phyloP scores from a whole-genome alignment of 2,888 invertebrate species.

The Empis stercorea region DNA sequence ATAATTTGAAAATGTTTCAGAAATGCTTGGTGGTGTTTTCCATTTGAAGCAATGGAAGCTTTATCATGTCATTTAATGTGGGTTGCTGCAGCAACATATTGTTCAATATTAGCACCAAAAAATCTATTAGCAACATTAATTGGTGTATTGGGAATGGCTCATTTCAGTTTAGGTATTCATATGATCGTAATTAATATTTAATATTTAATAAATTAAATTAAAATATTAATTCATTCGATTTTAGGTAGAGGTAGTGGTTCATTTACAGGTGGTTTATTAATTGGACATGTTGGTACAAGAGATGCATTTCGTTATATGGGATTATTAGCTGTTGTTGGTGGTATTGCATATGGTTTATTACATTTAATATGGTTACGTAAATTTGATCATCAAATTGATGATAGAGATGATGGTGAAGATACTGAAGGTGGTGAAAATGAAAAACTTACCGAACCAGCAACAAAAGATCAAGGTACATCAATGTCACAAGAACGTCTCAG shows the following conservation, averaged over 20 bases:
- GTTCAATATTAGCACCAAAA: slow-evolving; percentile 70
- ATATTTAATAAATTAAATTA: neutral
- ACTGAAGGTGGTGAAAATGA: slow-evolving; percentile 48
- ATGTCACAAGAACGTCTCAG: slow-evolving; percentile 59
- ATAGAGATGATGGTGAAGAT: slow-evolving; percentile 24
- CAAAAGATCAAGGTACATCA: slow-evolving; percentile 56
- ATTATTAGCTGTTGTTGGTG: slow-evolving; percentile 55
- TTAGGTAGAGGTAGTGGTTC: slow-evolving; percentile 66
- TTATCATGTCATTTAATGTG: slow-evolving; percentile 79
- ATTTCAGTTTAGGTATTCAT: slow-evolving; percentile 70
- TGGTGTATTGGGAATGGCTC: slow-evolving; percentile 76
- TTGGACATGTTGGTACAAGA: slow-evolving; percentile 60
- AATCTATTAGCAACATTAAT: slow-evolving; percentile 73
- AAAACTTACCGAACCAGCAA: slow-evolving; percentile 50
- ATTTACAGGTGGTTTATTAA: slow-evolving; percentile 64
- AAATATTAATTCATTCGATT: neutral
- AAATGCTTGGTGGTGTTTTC: slow-evolving; percentile 80
- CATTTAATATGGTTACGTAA: slow-evolving; percentile 62
- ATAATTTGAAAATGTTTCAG: slow-evolving; percentile 36
- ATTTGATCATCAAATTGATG: slow-evolving; percentile 37
- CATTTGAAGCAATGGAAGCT: slow-evolving; percentile 77
- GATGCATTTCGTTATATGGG: slow-evolving; percentile 72
- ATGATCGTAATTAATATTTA: too few relatives aligned
- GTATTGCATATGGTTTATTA: slow-evolving; percentile 53
- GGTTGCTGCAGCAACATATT: slow-evolving; percentile 82